Conservation (phyloP, 2,888 invertebrate genomes). For the Drosophila rellima region DNA sequence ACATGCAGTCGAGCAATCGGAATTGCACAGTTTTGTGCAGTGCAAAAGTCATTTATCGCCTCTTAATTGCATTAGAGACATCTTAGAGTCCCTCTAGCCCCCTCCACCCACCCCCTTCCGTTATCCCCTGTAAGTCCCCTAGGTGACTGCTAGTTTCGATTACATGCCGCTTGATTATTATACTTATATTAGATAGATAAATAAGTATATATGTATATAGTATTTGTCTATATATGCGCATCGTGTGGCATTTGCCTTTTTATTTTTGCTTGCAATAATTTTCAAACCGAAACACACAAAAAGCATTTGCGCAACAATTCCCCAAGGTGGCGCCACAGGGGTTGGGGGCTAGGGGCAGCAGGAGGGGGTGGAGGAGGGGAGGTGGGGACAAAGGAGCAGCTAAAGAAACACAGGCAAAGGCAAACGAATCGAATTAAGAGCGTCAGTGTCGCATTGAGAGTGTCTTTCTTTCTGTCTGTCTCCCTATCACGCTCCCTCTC, state of each 20-base stretch:
- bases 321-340: constrained; percentile 31
- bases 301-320: constrained; percentile 80
- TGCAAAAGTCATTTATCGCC: constrained; percentile 65
- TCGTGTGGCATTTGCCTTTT: constrained; percentile 28
- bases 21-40: constrained; percentile 1
- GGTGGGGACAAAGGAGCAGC: constrained; percentile 43
- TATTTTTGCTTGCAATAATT: constrained; percentile 74
- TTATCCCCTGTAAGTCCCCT: background rate
- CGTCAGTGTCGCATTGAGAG: constrained; percentile 43
- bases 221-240: constrained; percentile 4
- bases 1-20: background rate
- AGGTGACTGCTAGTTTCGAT: constrained; percentile 9
- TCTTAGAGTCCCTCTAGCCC: constrained; percentile 40
- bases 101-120: constrained; percentile 4
- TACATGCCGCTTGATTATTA: constrained; percentile 30
- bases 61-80: constrained; percentile 72
- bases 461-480: constrained; percentile 14
- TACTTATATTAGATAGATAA: background rate
- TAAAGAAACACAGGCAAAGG: constrained; percentile 75
- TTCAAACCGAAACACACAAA: constrained; percentile 80
- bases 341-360: constrained; percentile 4
- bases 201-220: constrained; percentile 5
- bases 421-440: constrained; percentile 86
- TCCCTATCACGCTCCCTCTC: background rate
- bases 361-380: background rate